These are phyloP conservation scores for Seriola rivoliana DNA, from an alignment of 2,113 vertebrate species.

Conservation along the genomic window DNA sequence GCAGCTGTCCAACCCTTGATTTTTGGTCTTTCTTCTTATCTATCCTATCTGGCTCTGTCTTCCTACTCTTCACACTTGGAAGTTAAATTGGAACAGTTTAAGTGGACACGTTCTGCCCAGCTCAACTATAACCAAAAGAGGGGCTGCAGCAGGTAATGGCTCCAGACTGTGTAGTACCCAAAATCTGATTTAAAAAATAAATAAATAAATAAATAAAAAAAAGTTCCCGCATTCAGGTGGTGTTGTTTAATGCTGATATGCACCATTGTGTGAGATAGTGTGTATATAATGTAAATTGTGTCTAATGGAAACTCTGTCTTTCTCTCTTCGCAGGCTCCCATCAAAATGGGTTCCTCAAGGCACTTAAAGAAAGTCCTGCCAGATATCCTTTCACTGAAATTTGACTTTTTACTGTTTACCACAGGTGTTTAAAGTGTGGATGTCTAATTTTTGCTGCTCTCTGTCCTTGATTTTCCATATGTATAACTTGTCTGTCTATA, in stretches of 20 bases:
- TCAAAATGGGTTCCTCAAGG: constrained; percentile 90
- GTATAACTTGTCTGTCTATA: not conserved
- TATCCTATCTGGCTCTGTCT: not conserved
- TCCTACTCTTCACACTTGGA: constrained; percentile 5
- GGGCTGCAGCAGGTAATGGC: constrained; percentile 23
- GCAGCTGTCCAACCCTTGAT: not conserved
- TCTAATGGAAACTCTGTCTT: constrained; percentile 38
- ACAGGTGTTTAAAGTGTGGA: not conserved
- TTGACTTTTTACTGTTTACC: not conserved
- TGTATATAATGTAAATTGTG: not conserved
- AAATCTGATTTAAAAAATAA: constrained; percentile 1
- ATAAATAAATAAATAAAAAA: too few relatives aligned
- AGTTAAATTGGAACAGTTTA: constrained; percentile 36
- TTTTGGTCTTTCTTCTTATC: not conserved
- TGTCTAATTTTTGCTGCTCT: not conserved
- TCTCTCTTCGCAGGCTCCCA: constrained; percentile 90
- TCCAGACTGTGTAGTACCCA: not conserved
- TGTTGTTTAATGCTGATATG: constrained; percentile 13
- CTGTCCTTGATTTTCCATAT: not conserved
- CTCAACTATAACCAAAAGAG: constrained; percentile 17
- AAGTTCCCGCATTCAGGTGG: not conserved
- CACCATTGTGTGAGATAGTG: not conserved
- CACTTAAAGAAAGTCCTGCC: constrained; percentile 96
- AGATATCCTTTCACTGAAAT: constrained; percentile 93
- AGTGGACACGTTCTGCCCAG: constrained; percentile 3